Base-by-base conservation (phyloP, 1,140 invertebrate genomes). In the Acromyrmex echinatior region DNA sequence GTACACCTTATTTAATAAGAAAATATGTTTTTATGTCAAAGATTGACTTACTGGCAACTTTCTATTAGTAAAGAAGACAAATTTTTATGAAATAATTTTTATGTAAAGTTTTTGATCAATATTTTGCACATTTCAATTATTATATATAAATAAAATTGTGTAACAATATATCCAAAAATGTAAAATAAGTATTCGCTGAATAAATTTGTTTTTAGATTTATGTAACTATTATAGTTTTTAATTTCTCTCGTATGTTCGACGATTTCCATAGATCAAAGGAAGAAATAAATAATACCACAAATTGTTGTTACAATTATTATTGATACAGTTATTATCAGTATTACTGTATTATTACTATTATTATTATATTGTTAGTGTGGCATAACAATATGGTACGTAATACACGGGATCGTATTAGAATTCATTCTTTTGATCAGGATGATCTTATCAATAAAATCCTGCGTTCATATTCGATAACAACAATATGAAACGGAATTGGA, bases 301-400 rank as follows among this genome's bases (percentile, higher is more conserved):
- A 21, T 73, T 87, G 25, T 58, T 87, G 51, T 82, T 85, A 85
- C 21, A 70, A 63, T 87, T 87, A 86, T 86, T 86, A 91, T 91
- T 91, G 49, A 68, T 91, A 89, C 53, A 79, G 78, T 91, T 91
- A 89, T 68, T 89, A 65, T 89, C 78, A 49, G 10, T 91, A 73
- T 90, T 88, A 91, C 25, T 84, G 18, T 73, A 74, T 79, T 82
- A 49, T 81, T 91, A 87, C 80, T 91, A 80, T 86, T 89, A 86
- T 90, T 92, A 92, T 90, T 87, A 86, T 90, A 87, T 92, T 90
- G 90, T 93, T 92, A 93, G 87, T 93, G 86, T 91, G 84, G 79
- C 88, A 77, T 92, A 93, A 89, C 88, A 91, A 90, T 91, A 87
- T 86, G 86, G 49, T 81, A 87, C 45, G 56, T 31, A 12, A 10